Conservation (phyloP, 2,888 invertebrate species). For the Linnaemya tessellans region DNA sequence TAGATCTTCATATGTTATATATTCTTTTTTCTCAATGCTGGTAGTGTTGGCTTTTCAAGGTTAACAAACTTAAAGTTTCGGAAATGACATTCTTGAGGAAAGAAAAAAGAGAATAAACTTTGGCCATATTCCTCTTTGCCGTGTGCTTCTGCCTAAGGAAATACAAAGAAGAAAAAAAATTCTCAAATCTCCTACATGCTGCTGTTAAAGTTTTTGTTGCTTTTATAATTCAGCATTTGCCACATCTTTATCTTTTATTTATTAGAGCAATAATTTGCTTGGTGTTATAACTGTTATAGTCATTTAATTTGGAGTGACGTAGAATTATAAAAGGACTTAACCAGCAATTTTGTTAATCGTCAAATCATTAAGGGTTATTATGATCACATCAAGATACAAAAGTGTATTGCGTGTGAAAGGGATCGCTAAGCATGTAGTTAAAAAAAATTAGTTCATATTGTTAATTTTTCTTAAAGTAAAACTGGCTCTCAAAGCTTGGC, state of each 20-base stretch:
- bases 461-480: no score
- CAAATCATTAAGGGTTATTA: not conserved
- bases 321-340: not conserved
- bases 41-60: slow-evolving; percentile 34
- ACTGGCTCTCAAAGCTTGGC: no score
- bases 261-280: slow-evolving; percentile 38
- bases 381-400: not conserved
- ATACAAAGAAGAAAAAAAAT: not conserved
- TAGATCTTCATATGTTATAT: slow-evolving; percentile 75
- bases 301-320: slow-evolving; percentile 11
- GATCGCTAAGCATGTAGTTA: no score
- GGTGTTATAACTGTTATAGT: slow-evolving; percentile 47
- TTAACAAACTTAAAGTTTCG: slow-evolving; percentile 65
- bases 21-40: slow-evolving; percentile 11
- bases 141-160: not conserved
- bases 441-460: no score
- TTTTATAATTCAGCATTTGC: not conserved
- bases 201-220: not conserved
- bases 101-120: not conserved
- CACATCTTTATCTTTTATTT: slow-evolving; percentile 7
- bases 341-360: slow-evolving; percentile 5
- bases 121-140: not conserved
- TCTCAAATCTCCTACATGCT: not conserved
- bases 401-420: no score
- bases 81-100: slow-evolving; percentile 47